A percentile compares a stretch with the other conserved stretches of the same genome.
Evolutionary conservation across 2,113 vertebrate species (phyloP).

Genomic region (Gila orcuttii): DNA sequence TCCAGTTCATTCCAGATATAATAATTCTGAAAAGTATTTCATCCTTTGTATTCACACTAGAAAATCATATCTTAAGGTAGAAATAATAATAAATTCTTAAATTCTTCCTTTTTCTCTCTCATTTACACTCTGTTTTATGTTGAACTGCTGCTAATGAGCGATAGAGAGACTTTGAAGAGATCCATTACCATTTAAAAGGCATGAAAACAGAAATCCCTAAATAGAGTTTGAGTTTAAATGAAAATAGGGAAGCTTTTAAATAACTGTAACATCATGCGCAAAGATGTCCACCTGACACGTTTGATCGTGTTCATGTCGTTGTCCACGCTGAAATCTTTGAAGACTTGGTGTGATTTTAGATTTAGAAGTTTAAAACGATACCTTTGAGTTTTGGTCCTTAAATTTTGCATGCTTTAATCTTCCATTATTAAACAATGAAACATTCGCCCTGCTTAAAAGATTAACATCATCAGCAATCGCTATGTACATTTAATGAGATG

Average conservation of each 20-base stretch:
- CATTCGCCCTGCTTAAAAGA: slow-evolving; percentile 18
- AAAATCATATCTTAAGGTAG: slow-evolving; percentile 42
- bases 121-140: slow-evolving; percentile 43
- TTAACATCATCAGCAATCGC: slow-evolving; percentile 24
- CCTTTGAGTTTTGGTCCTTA: slow-evolving; percentile 14
- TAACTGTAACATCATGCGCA: background rate
- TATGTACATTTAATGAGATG: slow-evolving; percentile 53
- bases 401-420: slow-evolving; percentile 51
- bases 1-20: slow-evolving; percentile 34
- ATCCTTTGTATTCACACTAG: slow-evolving; percentile 50
- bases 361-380: slow-evolving; percentile 13
- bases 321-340: slow-evolving; percentile 5
- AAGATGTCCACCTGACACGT: slow-evolving; percentile 20
- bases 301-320: background rate
- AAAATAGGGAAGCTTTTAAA: slow-evolving; percentile 18
- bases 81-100: slow-evolving; percentile 5
- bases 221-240: slow-evolving; percentile 18
- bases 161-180: slow-evolving; percentile 27
- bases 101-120: slow-evolving; percentile 2
- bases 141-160: slow-evolving; percentile 51
- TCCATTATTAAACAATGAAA: slow-evolving; percentile 49
- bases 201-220: slow-evolving; percentile 17
- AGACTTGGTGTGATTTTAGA: slow-evolving; percentile 8
- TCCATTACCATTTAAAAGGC: slow-evolving; percentile 34
- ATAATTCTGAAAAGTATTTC: slow-evolving; percentile 43